Conservation (phyloP, 2,888 invertebrate species). For the Thera obeliscata region DNA sequence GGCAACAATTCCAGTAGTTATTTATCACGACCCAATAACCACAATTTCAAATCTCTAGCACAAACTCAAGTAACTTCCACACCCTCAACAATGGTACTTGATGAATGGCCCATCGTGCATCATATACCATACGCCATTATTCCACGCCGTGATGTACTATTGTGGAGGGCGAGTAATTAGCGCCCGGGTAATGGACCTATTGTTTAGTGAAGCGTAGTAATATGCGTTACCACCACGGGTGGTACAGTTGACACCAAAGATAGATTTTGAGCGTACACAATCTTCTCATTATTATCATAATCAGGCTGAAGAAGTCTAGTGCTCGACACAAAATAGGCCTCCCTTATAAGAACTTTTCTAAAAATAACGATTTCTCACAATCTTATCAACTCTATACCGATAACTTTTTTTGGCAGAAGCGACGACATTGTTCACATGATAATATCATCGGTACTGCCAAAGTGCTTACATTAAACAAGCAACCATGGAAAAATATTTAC, state of each 20-base stretch:
- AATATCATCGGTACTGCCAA: no score
- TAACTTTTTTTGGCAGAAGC: no score
- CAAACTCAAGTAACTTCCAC: constrained; percentile 25
- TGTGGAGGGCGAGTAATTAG: constrained; percentile 31
- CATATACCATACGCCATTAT: constrained; percentile 27
- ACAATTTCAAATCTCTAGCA: constrained; percentile 18
- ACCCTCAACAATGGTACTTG: constrained; percentile 26
- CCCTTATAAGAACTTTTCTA: no score
- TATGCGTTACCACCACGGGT: constrained; percentile 22
- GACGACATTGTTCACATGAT: no score
- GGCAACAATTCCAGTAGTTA: neutral
- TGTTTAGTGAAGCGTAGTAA: constrained; percentile 31
- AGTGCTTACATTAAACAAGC: no score
- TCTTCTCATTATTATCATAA: no score
- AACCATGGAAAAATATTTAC: no score
- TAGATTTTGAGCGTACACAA: no score
- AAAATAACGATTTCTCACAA: no score
- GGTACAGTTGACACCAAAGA: neutral
- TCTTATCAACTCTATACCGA: no score
- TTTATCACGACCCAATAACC: neutral
- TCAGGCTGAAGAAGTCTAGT: no score
- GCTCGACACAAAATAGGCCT: no score
- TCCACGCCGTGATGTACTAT: constrained; percentile 20
- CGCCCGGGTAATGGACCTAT: constrained; percentile 32
- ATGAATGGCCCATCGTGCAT: constrained; percentile 32